phyloP scores from a whole-genome alignment of 2,113 vertebrate genomes.

The Gopherus flavomarginatus region DNA sequence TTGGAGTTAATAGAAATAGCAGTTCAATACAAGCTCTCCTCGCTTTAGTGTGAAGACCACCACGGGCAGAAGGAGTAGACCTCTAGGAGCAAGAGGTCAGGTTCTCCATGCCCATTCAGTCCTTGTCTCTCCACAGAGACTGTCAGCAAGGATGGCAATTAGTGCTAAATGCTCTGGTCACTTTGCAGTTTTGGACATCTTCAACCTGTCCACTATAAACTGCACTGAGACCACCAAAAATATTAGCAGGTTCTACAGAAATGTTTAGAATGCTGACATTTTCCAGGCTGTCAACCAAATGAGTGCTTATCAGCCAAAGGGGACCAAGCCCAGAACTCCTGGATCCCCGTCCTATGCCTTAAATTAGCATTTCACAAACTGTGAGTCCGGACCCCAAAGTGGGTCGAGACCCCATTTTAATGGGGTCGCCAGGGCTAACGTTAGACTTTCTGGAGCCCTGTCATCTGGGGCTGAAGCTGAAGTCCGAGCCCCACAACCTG shows the following conservation, averaged over 20 bases:
- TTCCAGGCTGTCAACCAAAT: not conserved
- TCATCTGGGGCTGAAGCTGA: no score
- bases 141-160: not conserved
- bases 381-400: no score
- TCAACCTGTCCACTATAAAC: not conserved
- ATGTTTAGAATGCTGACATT: not conserved
- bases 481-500: no score
- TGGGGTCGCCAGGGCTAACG: no score
- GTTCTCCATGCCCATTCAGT: not conserved
- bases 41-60: not conserved
- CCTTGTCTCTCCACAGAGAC: rapidly evolving
- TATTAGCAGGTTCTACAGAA: not conserved
- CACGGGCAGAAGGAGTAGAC: not conserved
- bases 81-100: not conserved
- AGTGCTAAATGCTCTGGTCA: not conserved
- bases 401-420: no score
- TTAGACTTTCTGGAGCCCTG: no score
- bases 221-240: not conserved
- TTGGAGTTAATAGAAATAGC: not conserved
- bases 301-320: not conserved
- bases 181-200: not conserved
- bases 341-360: not conserved
- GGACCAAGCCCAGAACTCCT: not conserved
- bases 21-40: not conserved
- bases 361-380: not conserved